A percentile compares a stretch with the other conserved stretches of the same genome.
Evolutionary conservation across 2,888 invertebrate species (phyloP).

Genomic region (Gisinianus flammeolus): DNA sequence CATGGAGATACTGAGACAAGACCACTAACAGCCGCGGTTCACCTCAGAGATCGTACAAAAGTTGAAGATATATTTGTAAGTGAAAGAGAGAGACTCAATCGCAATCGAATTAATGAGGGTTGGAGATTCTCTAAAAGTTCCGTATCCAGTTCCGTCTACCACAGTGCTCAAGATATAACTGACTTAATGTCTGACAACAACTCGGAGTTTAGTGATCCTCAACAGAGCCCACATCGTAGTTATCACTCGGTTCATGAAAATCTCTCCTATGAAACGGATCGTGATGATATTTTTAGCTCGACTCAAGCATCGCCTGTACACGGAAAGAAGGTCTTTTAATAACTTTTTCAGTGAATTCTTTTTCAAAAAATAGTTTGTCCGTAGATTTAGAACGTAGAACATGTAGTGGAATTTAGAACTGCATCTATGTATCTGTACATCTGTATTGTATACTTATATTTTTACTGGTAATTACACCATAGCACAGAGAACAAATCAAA

Average conservation of each 20-base stretch:
- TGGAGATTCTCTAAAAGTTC: conserved; percentile 57
- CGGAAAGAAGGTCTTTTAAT: conserved; percentile 49
- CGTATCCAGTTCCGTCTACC: conserved; percentile 52
- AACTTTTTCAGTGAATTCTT: background rate
- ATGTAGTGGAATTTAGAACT: too few species aligned
- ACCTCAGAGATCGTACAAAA: conserved; percentile 6
- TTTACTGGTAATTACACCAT: too few species aligned
- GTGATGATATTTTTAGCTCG: conserved; percentile 58
- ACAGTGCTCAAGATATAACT: conserved; percentile 57
- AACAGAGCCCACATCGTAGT: conserved; percentile 52
- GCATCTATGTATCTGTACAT: too few species aligned
- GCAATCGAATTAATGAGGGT: conserved; percentile 41
- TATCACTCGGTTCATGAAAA: conserved; percentile 57
- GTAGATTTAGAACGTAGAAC: background rate
- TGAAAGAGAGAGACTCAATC: conserved; percentile 31
- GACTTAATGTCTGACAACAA: conserved; percentile 56
- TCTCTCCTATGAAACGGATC: conserved; percentile 47
- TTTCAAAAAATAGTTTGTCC: background rate
- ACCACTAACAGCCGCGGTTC: background rate
- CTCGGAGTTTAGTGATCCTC: conserved; percentile 53
- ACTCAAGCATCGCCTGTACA: conserved; percentile 55
- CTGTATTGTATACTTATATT: too few species aligned
- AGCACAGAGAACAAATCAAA: too few species aligned
- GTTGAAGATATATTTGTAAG: conserved; percentile 22
- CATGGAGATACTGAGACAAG: background rate